phyloP scores from a whole-genome alignment of 2,113 vertebrate genomes.

The Tachycineta bicolor region DNA sequence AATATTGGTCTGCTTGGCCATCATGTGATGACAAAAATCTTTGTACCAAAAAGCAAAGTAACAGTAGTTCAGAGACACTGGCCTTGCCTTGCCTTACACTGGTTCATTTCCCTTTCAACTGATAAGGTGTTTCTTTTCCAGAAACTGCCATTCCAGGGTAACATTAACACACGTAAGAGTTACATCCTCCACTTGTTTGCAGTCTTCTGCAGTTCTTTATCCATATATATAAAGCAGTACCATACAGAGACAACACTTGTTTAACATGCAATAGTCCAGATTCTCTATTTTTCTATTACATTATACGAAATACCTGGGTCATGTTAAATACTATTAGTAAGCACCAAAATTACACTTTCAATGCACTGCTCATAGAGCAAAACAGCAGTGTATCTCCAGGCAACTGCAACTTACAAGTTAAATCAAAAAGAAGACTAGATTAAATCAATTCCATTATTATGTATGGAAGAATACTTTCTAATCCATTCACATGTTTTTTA shows the following conservation, averaged over 20 bases:
- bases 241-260: neutral
- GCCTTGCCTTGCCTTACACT: neutral
- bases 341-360: neutral
- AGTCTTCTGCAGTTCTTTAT: neutral
- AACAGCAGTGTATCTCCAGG: neutral
- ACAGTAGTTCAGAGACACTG: neutral
- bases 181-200: neutral
- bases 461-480: neutral
- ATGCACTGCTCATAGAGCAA: neutral
- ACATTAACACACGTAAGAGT: rapidly evolving
- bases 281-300: neutral
- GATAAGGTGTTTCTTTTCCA: neutral
- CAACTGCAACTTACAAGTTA: neutral
- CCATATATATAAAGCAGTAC: neutral
- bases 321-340: neutral
- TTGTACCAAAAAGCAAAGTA: neutral
- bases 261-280: neutral
- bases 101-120: neutral
- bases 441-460: neutral
- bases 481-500: neutral
- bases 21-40: neutral
- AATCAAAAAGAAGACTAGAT: neutral
- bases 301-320: neutral
- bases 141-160: neutral
- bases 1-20: neutral